A percentile compares a stretch with the other conserved stretches of the same genome.
Conservation (phyloP, 1,140 invertebrate species). For the Penaeus japonicus region DNA sequence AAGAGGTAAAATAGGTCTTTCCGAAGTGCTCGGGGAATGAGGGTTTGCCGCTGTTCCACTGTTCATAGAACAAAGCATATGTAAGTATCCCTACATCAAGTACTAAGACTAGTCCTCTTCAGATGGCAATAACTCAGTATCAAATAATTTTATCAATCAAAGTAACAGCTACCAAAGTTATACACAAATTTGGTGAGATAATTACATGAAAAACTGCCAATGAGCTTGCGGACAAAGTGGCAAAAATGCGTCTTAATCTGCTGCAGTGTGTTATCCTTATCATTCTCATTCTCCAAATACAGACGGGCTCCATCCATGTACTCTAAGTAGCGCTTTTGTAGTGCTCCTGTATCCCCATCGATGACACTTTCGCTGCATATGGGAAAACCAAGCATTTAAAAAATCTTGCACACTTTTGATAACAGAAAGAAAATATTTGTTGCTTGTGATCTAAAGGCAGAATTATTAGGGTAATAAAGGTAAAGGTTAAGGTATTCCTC, state of each 20-base stretch:
- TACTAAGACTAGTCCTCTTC: not conserved
- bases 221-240: conserved; percentile 90
- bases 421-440: too few species aligned
- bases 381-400: conserved; percentile 24
- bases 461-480: too few species aligned
- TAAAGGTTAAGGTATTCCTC: too few species aligned
- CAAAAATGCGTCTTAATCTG: conserved; percentile 93
- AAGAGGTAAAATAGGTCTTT: conserved; percentile 90
- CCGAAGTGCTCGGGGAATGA: conserved; percentile 87
- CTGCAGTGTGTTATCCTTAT: conserved; percentile 81
- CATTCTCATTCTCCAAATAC: conserved; percentile 89
- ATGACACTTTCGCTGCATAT: conserved; percentile 78
- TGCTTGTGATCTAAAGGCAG: too few species aligned
- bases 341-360: conserved; percentile 80
- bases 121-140: not conserved
- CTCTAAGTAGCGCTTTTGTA: conserved; percentile 89
- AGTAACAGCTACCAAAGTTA: not conserved
- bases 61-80: conserved; percentile 61
- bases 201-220: conserved; percentile 89
- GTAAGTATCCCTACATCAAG: not conserved
- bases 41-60: conserved; percentile 86
- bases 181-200: conserved; percentile 48
- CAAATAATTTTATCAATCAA: not conserved
- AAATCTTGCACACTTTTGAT: not conserved
- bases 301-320: conserved; percentile 93